Evolutionary conservation across 2,113 vertebrate species (phyloP).

Genomic region (Dicerorhinus sumatrensis): DNA sequence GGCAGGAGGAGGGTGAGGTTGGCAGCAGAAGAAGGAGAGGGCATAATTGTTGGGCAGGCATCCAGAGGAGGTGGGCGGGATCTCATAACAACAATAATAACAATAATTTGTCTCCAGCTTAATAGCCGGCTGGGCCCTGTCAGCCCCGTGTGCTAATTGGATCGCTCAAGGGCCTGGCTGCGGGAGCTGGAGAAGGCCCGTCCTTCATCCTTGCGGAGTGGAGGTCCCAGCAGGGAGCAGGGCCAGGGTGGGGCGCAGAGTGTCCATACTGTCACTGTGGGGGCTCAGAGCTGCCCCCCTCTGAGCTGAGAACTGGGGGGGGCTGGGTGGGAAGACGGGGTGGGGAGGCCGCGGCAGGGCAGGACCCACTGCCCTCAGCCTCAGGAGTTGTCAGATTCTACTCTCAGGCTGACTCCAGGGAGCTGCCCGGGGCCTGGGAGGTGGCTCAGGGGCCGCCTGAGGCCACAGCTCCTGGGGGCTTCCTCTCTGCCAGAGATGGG

Average conservation of each 20-base stretch:
- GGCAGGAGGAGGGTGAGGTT: background rate
- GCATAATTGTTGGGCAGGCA: conserved; percentile 54
- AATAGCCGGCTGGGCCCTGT: background rate
- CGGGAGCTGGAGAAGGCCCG: background rate
- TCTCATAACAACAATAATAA: conserved; percentile 71
- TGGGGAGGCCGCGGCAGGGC: background rate
- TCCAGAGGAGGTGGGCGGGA: conserved; percentile 45
- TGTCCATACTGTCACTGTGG: too few relatives aligned
- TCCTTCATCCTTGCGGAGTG: background rate
- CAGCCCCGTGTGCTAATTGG: conserved; percentile 53
- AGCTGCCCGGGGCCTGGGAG: too few relatives aligned
- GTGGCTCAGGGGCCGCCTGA: background rate
- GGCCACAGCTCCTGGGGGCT: background rate
- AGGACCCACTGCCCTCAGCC: background rate
- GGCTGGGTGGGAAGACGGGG: background rate
- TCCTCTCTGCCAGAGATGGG: background rate
- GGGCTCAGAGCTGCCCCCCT: too few relatives aligned
- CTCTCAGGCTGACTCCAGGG: fast-evolving
- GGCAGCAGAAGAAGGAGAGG: conserved; percentile 71
- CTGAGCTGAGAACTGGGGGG: background rate
- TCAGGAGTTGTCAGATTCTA: background rate
- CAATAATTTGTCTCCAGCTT: conserved; percentile 66
- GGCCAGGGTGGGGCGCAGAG: background rate
- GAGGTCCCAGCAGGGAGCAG: background rate
- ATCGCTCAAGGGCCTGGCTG: background rate